These are phyloP conservation scores for Aquatica leii DNA, from an alignment of 2,888 invertebrate species.

Conservation along the genomic window DNA sequence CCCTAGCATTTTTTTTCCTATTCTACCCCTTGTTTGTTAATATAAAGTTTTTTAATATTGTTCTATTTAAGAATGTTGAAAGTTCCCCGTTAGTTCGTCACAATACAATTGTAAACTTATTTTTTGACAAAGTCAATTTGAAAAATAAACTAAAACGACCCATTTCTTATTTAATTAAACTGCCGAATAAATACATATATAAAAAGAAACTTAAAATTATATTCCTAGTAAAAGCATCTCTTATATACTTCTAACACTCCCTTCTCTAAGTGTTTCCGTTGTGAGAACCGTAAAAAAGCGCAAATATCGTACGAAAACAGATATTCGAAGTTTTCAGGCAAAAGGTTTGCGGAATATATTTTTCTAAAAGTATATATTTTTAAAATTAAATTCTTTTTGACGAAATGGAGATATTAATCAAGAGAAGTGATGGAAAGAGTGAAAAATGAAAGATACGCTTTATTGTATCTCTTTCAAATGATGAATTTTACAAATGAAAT, in stretches of 20 bases:
- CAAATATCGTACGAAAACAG: constrained; percentile 46
- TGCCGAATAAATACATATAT: constrained; percentile 1
- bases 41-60: constrained; percentile 26
- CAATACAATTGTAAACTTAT: constrained; percentile 3
- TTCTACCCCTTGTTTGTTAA: constrained; percentile 30
- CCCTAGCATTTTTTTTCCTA: constrained; percentile 7
- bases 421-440: constrained; percentile 21
- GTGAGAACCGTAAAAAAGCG: constrained; percentile 41
- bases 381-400: constrained; percentile 21
- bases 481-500: constrained; percentile 22
- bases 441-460: constrained; percentile 22
- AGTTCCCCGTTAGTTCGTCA: constrained; percentile 17
- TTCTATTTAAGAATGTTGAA: constrained; percentile 14
- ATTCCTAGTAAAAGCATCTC: constrained; percentile 9
- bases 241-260: constrained; percentile 14
- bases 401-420: constrained; percentile 27
- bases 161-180: constrained; percentile 6
- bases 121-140: constrained; percentile 4
- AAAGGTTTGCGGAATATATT: constrained; percentile 27
- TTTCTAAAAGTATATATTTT: constrained; percentile 19
- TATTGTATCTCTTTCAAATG: constrained; percentile 17
- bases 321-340: constrained; percentile 37
- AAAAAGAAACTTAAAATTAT: neutral
- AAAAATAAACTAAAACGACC: neutral
- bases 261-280: constrained; percentile 27